Percentiles rank a stretch among this genome's conserved stretches.
These are phyloP conservation scores for Yponomeuta cagnagella DNA, from an alignment of 2,888 invertebrate genomes.

Conservation along the genomic window DNA sequence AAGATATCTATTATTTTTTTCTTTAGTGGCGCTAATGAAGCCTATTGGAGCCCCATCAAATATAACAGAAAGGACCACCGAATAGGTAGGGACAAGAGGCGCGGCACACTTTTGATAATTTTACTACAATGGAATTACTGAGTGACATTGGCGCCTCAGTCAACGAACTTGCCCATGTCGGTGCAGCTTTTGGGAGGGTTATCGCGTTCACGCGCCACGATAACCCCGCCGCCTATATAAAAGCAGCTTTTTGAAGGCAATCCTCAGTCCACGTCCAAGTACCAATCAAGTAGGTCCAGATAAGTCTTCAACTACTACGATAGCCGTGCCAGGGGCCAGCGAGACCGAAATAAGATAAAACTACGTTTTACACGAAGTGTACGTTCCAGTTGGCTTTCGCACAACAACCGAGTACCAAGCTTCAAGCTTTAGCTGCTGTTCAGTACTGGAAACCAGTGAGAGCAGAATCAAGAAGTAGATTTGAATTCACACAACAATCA, in stretches of 20 bases:
- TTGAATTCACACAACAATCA: no score
- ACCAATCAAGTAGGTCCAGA: constrained; percentile 22
- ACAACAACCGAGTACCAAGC: no score
- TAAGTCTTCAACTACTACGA: neutral
- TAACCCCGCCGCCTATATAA: constrained; percentile 61
- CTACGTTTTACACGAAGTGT: neutral
- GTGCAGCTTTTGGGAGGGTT: constrained; percentile 48
- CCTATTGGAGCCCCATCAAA: neutral
- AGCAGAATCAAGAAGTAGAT: no score
- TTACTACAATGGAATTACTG: constrained; percentile 52
- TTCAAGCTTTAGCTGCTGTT: no score
- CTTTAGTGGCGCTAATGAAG: no score
- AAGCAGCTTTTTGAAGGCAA: constrained; percentile 33
- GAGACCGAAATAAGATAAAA: neutral
- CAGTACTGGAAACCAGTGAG: no score
- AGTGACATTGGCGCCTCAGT: constrained; percentile 65
- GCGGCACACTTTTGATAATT: constrained; percentile 41
- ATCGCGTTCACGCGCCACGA: constrained; percentile 62
- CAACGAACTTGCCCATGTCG: constrained; percentile 59
- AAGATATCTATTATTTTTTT: no score
- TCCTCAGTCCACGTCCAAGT: constrained; percentile 51
- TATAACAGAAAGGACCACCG: neutral
- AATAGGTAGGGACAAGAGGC: neutral
- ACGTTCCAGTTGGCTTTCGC: neutral
- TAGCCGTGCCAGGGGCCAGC: neutral